These are phyloP conservation scores for Hystrix brachyura DNA, from an alignment of 2,113 vertebrate species.

Conservation along the genomic window DNA sequence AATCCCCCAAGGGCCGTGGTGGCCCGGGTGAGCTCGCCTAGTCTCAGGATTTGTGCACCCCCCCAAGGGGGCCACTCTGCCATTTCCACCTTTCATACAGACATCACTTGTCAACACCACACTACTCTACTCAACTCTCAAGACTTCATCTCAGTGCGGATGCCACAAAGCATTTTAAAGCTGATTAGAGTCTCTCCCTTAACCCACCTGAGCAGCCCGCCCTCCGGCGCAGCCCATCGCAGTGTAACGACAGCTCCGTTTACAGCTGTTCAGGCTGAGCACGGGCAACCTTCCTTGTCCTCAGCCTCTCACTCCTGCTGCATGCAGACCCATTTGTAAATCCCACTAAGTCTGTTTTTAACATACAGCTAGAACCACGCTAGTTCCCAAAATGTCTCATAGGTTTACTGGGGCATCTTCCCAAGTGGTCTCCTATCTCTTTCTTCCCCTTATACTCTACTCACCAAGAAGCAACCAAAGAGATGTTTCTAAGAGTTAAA, in stretches of 20 bases:
- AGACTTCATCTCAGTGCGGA: not conserved
- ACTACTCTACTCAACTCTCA: no score
- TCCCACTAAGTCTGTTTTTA: not conserved
- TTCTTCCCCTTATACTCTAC: not conserved
- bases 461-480: not conserved
- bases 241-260: not conserved
- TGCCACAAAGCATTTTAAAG: not conserved
- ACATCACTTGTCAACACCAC: not conserved
- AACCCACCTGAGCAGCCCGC: no score
- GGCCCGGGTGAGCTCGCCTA: not conserved
- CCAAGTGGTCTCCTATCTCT: not conserved
- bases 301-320: not conserved
- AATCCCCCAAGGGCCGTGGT: not conserved
- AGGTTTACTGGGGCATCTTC: not conserved
- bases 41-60: not conserved
- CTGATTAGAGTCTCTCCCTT: not conserved
- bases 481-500: not conserved
- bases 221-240: not conserved
- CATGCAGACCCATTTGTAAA: not conserved
- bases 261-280: not conserved
- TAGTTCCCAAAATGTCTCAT: not conserved
- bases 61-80: not conserved
- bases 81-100: not conserved
- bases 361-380: not conserved
- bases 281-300: not conserved